phyloP scores from a whole-genome alignment of 2,113 vertebrate genomes.

The Tichodroma muraria region DNA sequence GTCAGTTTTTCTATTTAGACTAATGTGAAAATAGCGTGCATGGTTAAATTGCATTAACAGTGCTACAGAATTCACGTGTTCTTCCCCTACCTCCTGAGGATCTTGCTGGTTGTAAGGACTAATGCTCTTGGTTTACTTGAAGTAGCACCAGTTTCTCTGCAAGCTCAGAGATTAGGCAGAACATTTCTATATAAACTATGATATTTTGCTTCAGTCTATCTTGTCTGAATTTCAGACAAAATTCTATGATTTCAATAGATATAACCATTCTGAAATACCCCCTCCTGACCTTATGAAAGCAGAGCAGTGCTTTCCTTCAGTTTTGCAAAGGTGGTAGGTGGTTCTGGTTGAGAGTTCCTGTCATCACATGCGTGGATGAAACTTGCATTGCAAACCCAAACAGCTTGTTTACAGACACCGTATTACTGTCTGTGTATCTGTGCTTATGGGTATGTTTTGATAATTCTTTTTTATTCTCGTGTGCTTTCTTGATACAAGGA shows the following conservation, averaged over 20 bases:
- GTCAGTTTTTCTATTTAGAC: background rate
- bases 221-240: no score
- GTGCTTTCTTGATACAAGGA: background rate
- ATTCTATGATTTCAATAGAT: background rate
- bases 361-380: accelerated
- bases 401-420: background rate
- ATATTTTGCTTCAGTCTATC: background rate
- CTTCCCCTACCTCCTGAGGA: accelerated
- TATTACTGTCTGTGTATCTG: background rate
- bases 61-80: background rate
- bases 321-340: background rate
- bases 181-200: background rate
- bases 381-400: background rate
- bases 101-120: background rate
- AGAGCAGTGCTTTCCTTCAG: background rate
- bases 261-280: background rate
- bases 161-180: background rate
- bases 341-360: background rate
- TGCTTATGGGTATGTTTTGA: background rate
- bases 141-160: background rate
- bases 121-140: background rate
- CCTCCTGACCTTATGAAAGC: background rate
- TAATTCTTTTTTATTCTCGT: background rate
- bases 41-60: background rate
- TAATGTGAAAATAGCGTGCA: background rate